Base-by-base conservation (phyloP, 2,888 invertebrate species). In the Molanna angustata region DNA sequence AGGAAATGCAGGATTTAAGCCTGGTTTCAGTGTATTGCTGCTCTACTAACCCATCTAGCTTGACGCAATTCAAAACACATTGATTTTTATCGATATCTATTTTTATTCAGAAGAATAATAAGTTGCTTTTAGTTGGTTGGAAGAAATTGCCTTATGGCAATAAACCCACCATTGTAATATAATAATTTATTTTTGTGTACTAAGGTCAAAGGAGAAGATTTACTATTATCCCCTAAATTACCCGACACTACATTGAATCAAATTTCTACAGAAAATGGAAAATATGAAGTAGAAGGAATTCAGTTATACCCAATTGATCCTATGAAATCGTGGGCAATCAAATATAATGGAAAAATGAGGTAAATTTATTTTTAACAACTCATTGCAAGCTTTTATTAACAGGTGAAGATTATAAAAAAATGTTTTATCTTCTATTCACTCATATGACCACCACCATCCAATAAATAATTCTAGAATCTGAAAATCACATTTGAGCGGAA, bases 301-400 rank as follows among this genome's bases (percentile, higher is more conserved):
- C 68, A 69, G 31, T 69, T 86, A 9, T 68, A 66, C n/a, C 79
- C 80, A 18, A 66, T 83, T 9, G 78, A 80, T 61, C 83, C 87
- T 3, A 87, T 88, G 86, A 78, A 82, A 54, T 75, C 76, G 55
- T 89, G 88, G 88, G 78, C 72, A 54, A 64, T 89, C 2, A 63
- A 66, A 16, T 89, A 83, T 64, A 72, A 74, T 21, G 88, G 88
- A 13, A 75, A 78, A 62, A 78, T 88, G 78, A 83, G 80, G 74
- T 77, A 63, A 43, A 16, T 19, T n/a, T 33, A 19, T n/a, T n/a
- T n/a, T n/a, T 3, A 11, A 13, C 17, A 17, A 39, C 27, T 27
- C 6, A 27, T 9, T 27, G 6, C 6, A 27, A 27, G n/a, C n/a
- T n/a, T n/a, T n/a, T n/a, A n/a, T n/a, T 35, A 7, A n/a, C 35